A percentile compares a stretch with the other conserved stretches of the same genome.
Conservation (phyloP, 2,113 vertebrate genomes). For the Rissa tridactyla region DNA sequence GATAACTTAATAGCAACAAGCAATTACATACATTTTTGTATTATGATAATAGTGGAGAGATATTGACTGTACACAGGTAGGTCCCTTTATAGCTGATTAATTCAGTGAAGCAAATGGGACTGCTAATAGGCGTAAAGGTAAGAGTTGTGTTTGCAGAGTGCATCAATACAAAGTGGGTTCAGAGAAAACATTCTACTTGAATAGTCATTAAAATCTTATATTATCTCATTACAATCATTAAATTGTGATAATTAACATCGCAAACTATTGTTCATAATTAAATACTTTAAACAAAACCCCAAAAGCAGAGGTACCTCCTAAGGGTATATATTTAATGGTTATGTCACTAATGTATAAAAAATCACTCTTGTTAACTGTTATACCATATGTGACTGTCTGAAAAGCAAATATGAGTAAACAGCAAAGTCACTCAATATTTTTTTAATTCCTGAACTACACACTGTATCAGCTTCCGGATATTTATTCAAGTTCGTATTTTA, state of each 20-base stretch:
- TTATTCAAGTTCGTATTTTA: background rate
- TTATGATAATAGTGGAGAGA: background rate
- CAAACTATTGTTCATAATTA: background rate
- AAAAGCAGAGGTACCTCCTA: background rate
- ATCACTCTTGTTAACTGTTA: background rate
- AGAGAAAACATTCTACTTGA: background rate
- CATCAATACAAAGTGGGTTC: background rate
- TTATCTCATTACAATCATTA: background rate
- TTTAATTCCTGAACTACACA: background rate
- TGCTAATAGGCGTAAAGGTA: background rate
- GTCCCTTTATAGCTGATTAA: background rate
- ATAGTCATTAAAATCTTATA: background rate
- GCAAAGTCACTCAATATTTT: background rate
- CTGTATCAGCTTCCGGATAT: background rate
- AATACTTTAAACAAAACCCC: background rate
- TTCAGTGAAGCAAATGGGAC: background rate
- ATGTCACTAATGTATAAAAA: background rate
- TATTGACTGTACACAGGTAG: background rate
- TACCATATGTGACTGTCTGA: background rate
- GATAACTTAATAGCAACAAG: background rate
- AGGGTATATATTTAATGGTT: background rate
- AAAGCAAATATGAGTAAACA: background rate
- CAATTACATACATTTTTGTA: background rate
- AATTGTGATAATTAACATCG: background rate
- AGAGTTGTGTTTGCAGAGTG: background rate